These are phyloP conservation scores for Bombus balteatus DNA, from an alignment of 1,140 invertebrate species.

Conservation along the genomic window DNA sequence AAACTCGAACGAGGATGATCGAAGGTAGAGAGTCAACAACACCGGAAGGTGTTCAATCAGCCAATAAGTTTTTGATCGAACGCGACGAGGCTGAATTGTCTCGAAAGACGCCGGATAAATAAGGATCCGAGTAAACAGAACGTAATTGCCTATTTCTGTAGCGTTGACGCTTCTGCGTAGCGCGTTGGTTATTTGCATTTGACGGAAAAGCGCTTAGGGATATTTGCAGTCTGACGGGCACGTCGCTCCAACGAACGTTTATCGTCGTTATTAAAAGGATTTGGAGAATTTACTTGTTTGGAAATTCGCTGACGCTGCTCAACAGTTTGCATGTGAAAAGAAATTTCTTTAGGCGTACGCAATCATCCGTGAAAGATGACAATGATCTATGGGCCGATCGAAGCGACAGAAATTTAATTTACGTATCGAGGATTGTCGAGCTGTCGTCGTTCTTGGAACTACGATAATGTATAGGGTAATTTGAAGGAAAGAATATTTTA, in stretches of 20 bases:
- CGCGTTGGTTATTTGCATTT: not conserved
- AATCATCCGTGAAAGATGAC: too few relatives aligned
- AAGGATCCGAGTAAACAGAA: conserved; percentile 8
- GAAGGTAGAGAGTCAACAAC: not conserved
- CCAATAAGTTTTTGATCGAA: conserved; percentile 3
- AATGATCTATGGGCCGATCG: too few relatives aligned
- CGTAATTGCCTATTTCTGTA: conserved; percentile 1
- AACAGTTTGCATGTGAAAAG: not conserved
- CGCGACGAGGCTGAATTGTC: not conserved
- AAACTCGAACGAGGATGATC: not conserved
- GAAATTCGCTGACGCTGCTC: not conserved
- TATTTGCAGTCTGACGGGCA: not conserved
- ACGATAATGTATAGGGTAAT: not conserved
- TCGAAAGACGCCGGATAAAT: not conserved
- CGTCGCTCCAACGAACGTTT: too few relatives aligned
- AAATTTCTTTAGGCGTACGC: too few relatives aligned
- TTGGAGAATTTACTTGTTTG: too few relatives aligned
- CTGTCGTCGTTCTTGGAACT: not conserved
- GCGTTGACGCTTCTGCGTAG: not conserved
- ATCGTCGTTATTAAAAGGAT: too few relatives aligned
- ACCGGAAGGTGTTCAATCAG: not conserved
- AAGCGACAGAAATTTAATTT: too few relatives aligned
- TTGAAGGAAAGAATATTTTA: not conserved
- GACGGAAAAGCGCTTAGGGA: not conserved
- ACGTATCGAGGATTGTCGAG: too few relatives aligned